Percentiles rank a stretch among this genome's conserved stretches.
Conservation (phyloP, 2,888 invertebrate genomes). For the Apamea monoglypha region DNA sequence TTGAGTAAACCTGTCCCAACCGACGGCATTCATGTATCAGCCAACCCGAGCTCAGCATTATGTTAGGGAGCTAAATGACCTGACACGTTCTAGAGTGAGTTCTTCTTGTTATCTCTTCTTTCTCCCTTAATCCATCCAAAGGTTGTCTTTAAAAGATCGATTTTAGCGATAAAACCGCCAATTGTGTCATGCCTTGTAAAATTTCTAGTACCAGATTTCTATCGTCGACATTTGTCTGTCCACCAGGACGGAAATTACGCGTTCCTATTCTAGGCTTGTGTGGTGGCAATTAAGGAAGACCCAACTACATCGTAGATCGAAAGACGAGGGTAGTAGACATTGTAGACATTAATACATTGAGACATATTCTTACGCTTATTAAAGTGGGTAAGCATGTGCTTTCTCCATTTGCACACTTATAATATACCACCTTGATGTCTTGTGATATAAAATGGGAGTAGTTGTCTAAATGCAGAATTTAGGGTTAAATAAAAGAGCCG, state of each 20-base stretch:
- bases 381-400: not conserved
- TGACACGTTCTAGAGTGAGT: too few relatives aligned
- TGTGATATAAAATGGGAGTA: not conserved
- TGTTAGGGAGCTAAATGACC: too few relatives aligned
- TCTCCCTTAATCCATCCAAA: not conserved
- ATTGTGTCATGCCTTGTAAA: not conserved
- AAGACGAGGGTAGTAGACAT: not conserved
- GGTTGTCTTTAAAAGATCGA: not conserved
- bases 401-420: not conserved
- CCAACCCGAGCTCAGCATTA: too few relatives aligned
- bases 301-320: not conserved
- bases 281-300: not conserved
- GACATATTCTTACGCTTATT: not conserved
- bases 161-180: not conserved
- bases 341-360: not conserved
- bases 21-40: too few relatives aligned
- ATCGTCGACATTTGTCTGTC: not conserved
- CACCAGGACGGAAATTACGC: not conserved
- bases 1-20: too few relatives aligned
- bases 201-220: not conserved
- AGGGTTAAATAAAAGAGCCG: not conserved
- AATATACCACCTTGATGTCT: not conserved
- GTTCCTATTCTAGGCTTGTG: not conserved
- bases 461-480: not conserved
- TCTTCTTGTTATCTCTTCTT: not conserved